phyloP scores from a whole-genome alignment of 2,113 vertebrate genomes.

The Axis porcinus region DNA sequence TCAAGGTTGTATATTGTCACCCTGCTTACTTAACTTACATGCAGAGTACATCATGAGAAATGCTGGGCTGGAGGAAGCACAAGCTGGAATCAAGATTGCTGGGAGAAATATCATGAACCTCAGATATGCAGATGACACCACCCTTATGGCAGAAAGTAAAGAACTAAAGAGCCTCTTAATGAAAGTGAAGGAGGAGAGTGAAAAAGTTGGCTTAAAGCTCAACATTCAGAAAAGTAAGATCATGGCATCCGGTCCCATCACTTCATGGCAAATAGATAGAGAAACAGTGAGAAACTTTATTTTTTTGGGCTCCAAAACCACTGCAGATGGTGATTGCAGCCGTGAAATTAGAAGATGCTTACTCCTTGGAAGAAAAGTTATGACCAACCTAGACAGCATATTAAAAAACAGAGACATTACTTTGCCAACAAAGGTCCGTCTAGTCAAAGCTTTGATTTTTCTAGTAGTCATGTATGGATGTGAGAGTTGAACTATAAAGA shows the following conservation, averaged over 20 bases:
- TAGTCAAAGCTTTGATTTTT: not conserved
- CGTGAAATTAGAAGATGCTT: not conserved
- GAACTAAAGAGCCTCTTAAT: not conserved
- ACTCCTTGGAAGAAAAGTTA: not conserved
- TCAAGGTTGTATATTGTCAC: not conserved
- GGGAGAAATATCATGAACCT: not conserved
- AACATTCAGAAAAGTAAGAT: not conserved
- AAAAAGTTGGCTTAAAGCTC: not conserved
- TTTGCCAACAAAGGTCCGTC: not conserved
- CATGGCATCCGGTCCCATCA: not conserved
- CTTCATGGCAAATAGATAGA: not conserved
- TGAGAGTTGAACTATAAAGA: not conserved
- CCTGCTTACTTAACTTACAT: not conserved
- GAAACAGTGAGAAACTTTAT: not conserved
- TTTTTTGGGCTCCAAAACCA: accelerated
- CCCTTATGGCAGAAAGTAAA: not conserved
- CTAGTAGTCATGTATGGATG: not conserved
- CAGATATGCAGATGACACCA: not conserved
- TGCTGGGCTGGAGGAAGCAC: not conserved
- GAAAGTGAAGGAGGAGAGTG: not conserved
- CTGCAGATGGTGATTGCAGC: not conserved
- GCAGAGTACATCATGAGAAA: not conserved
- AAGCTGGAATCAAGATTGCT: not conserved
- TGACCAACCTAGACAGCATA: not conserved
- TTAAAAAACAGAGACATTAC: not conserved